These are phyloP conservation scores for Noctua fimbriata DNA, from an alignment of 2,888 invertebrate species.

Conservation along the genomic window DNA sequence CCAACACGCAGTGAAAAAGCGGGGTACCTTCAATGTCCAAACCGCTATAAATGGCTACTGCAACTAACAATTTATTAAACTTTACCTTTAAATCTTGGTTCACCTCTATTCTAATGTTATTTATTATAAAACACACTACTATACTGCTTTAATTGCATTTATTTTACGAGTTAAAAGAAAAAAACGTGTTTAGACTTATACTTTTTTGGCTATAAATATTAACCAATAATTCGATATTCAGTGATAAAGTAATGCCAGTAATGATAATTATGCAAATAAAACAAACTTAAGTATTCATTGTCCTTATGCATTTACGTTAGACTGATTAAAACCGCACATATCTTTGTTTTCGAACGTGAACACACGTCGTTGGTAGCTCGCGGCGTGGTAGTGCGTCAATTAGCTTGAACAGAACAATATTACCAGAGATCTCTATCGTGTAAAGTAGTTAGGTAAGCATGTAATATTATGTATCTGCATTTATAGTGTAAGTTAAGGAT, in stretches of 20 bases:
- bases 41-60: background rate
- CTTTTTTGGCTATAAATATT: background rate
- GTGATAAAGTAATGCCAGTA: conserved; percentile 59
- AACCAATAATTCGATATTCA: conserved; percentile 25
- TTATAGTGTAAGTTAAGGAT: conserved; percentile 62
- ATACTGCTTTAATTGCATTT: conserved; percentile 55
- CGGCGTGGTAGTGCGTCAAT: conserved; percentile 24
- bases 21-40: background rate
- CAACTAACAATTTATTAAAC: background rate
- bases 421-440: conserved; percentile 69
- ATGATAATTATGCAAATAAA: conserved; percentile 22
- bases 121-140: conserved; percentile 58
- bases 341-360: conserved; percentile 41
- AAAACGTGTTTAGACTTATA: background rate
- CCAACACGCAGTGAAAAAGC: background rate
- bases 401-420: conserved; percentile 51
- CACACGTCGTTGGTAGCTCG: conserved; percentile 32
- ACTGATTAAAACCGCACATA: conserved; percentile 56
- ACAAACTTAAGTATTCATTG: conserved; percentile 27
- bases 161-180: conserved; percentile 9
- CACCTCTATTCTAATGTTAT: background rate
- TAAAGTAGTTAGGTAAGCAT: conserved; percentile 59
- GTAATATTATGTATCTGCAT: conserved; percentile 66
- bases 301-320: conserved; percentile 52
- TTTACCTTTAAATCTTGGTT: background rate